A percentile compares a stretch with the other conserved stretches of the same genome.
phyloP scores from a whole-genome alignment of 2,797 vertebrate species.

The Brachymystax lenok region DNA sequence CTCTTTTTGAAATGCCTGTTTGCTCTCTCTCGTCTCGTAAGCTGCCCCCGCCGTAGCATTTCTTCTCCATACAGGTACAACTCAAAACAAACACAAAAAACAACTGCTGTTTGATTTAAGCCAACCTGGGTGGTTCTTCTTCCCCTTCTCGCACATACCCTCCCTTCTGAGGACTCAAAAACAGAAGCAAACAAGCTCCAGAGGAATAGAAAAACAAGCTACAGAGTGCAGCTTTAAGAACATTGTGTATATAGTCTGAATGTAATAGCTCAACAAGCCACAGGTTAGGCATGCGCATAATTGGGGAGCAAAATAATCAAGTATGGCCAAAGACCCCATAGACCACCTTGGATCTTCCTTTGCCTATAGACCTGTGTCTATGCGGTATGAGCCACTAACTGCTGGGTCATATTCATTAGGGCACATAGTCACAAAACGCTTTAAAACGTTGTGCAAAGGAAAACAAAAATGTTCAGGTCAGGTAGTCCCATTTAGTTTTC shows the following conservation, averaged over 20 bases:
- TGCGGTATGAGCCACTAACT: neutral
- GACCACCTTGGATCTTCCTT: neutral
- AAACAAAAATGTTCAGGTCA: neutral
- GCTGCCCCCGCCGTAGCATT: neutral
- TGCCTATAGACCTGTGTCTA: neutral
- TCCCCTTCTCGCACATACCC: too few species aligned
- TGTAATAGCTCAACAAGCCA: neutral
- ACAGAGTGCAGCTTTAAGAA: neutral
- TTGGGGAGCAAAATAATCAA: neutral
- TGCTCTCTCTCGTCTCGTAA: slow-evolving; percentile 5
- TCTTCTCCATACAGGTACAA: neutral
- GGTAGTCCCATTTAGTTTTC: neutral
- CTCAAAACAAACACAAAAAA: neutral
- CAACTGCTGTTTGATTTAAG: neutral
- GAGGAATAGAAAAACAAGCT: too few species aligned
- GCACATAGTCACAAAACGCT: neutral
- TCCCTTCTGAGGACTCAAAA: too few species aligned
- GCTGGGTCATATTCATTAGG: neutral
- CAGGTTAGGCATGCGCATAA: neutral
- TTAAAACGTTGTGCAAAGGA: neutral
- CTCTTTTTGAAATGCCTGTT: slow-evolving; percentile 4
- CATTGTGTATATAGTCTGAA: neutral
- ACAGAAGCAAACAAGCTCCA: too few species aligned
- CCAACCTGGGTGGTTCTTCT: neutral
- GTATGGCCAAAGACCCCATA: neutral